These are phyloP conservation scores for Drosophila grimshawi DNA, from an alignment of 1,140 invertebrate species.

Conservation along the genomic window DNA sequence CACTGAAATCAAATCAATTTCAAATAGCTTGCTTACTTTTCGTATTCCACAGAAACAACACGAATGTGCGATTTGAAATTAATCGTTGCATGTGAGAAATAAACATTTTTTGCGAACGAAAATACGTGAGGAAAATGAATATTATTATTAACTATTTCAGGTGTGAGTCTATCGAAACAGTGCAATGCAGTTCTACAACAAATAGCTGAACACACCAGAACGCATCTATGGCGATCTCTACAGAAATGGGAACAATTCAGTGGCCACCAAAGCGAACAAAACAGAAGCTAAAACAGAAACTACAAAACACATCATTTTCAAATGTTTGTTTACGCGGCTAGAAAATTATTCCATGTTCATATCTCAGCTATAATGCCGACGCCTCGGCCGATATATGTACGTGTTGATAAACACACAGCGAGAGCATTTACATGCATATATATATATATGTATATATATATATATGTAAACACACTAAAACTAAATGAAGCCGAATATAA, in stretches of 20 bases:
- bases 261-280: constrained; percentile 52
- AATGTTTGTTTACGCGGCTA: constrained; percentile 74
- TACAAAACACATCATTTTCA: constrained; percentile 62
- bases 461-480: background rate
- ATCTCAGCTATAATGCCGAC: constrained; percentile 38
- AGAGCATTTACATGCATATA: background rate
- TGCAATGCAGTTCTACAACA: constrained; percentile 13
- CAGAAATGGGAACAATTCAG: constrained; percentile 38
- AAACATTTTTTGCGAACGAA: constrained; percentile 25
- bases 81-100: constrained; percentile 28
- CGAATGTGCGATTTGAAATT: constrained; percentile 28
- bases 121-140: constrained; percentile 54
- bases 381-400: constrained; percentile 8
- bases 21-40: constrained; percentile 21
- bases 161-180: constrained; percentile 25
- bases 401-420: constrained; percentile 66
- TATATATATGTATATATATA: background rate
- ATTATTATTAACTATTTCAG: constrained; percentile 31
- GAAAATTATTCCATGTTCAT: constrained; percentile 72
- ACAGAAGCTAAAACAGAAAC: constrained; percentile 31
- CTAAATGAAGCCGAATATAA: constrained; percentile 21
- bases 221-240: constrained; percentile 42
- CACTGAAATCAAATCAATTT: constrained; percentile 17
- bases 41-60: background rate
- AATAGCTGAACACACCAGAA: constrained; percentile 52